Percentiles rank a stretch among this genome's conserved stretches.
These are phyloP conservation scores for Rhagoletis pomonella DNA, from an alignment of 1,140 invertebrate genomes.

Conservation along the genomic window DNA sequence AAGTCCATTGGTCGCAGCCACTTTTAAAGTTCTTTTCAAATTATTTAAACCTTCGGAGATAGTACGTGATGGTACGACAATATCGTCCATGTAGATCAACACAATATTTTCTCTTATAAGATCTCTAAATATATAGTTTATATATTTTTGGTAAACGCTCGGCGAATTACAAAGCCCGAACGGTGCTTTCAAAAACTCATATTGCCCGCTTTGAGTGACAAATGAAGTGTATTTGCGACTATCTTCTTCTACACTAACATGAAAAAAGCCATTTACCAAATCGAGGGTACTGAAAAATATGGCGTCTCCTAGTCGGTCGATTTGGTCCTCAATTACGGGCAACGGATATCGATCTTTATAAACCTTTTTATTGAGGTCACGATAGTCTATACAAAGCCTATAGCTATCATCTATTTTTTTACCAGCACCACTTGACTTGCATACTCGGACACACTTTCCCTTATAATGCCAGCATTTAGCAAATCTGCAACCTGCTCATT, in stretches of 20 bases:
- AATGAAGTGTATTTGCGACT: constrained; percentile 72
- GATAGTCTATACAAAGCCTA: constrained; percentile 60
- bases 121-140: constrained; percentile 64
- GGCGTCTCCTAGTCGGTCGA: constrained; percentile 66
- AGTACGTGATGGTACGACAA: constrained; percentile 60
- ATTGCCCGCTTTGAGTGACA: constrained; percentile 72
- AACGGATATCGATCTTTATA: constrained; percentile 62
- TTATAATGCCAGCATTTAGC: not conserved
- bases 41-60: not conserved
- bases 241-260: constrained; percentile 66
- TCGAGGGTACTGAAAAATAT: constrained; percentile 63
- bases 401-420: not conserved
- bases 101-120: constrained; percentile 52
- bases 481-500: too few species aligned
- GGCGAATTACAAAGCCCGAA: constrained; percentile 75
- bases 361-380: constrained; percentile 59
- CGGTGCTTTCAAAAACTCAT: constrained; percentile 74
- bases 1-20: not conserved
- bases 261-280: constrained; percentile 73
- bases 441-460: not conserved
- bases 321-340: constrained; percentile 73
- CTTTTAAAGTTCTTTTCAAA: too few species aligned
- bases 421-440: not conserved
- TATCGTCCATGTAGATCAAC: constrained; percentile 64
- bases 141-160: constrained; percentile 71